Base-by-base conservation (phyloP, 1,140 invertebrate genomes). In the Drosophila tropicalis region DNA sequence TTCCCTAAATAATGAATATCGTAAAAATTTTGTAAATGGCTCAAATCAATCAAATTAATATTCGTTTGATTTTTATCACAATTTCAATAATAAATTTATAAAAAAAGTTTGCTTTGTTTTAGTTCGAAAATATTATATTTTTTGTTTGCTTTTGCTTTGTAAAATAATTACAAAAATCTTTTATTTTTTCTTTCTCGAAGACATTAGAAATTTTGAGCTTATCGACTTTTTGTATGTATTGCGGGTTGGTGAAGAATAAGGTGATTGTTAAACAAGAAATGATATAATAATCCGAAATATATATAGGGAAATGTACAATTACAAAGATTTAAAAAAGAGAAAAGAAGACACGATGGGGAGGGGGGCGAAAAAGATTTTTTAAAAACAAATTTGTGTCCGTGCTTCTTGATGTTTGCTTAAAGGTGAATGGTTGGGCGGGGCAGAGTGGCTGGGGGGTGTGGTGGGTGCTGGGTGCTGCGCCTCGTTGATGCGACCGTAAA, bases 161-260 rank as follows among this genome's bases (percentile, higher is more conserved):
- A 89, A 89, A 87, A 62, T 80, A 84, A 89, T 87, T 87, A 84
- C 79, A 87, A 89, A 87, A 87, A 76, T 81, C 57, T 54, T 77
- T 61, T 47, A 55, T 65, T 81, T 60, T 72, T 57, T 58, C 66
- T 56, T 67, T 67, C 57, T 81, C 77, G 77, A 89, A 87, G 84
- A 81, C 76, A 89, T 81, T 58, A 36, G 56, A 58, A 89, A 84
- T 78, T 80, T 87, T 87, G 80, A 87, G 80, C 84, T 81, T 87
- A 68, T 19, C 76, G 83, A 86, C 83, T 67, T 79, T 79, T 66
- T 44, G 36, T 51, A 39, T 13, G 44, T 13, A 32, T 17, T 57
- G 29, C 54, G 5, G 36, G 67, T 55, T 56, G 25, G 17, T 62
- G 15, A 51, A 51, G 9, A 22, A 51, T 2, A 22, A 10, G 9